Percentiles rank a stretch among this genome's conserved stretches.
phyloP scores from a whole-genome alignment of 2,797 vertebrate genomes.

The Todus mexicanus region DNA sequence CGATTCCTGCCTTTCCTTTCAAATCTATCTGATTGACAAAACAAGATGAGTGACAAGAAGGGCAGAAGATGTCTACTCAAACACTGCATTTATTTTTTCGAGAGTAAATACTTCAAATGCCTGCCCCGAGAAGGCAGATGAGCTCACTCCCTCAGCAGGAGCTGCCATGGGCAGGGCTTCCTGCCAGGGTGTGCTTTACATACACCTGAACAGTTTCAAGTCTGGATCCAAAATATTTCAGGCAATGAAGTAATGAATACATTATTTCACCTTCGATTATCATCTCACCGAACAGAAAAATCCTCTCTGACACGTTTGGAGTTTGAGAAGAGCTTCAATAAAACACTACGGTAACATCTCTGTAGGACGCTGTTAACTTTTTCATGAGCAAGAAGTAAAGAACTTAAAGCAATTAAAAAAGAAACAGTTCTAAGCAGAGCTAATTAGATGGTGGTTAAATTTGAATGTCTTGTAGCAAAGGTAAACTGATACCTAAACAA shows the following conservation, averaged over 20 bases:
- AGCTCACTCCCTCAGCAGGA: neutral
- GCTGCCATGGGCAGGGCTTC: neutral
- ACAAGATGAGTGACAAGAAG: neutral
- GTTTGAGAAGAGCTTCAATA: neutral
- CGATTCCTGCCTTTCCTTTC: neutral
- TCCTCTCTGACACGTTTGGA: neutral
- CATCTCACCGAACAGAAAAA: neutral
- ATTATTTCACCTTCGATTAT: neutral
- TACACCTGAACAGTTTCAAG: neutral
- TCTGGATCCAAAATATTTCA: neutral
- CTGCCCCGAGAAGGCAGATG: neutral
- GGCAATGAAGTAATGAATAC: slow-evolving; percentile 16
- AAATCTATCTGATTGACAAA: neutral
- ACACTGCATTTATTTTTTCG: neutral
- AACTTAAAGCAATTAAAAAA: neutral
- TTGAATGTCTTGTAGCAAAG: neutral
- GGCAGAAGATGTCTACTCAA: neutral
- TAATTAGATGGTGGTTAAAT: neutral
- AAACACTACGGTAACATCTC: neutral
- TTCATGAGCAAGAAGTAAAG: neutral
- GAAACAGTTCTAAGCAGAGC: neutral
- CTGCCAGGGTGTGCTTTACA: neutral
- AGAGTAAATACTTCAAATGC: neutral
- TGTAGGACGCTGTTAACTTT: neutral
- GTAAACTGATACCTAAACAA: neutral